Base-by-base conservation (phyloP, 2,113 vertebrate genomes). In the Lepus timidus region DNA sequence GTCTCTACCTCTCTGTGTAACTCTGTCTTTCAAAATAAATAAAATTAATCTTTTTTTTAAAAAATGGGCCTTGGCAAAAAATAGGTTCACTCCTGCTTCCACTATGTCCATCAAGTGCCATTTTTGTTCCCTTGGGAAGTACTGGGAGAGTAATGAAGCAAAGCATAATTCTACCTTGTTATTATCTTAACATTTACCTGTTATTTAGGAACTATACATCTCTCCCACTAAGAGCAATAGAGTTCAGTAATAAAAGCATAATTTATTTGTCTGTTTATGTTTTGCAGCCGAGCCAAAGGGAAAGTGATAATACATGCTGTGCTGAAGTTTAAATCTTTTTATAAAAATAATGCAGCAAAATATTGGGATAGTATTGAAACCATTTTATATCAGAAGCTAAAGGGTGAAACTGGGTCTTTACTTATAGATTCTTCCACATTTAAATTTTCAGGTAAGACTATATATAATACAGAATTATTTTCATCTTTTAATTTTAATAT, bases 251-350 rank as follows among this genome's bases (percentile, higher is more conserved):
- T 36, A 78, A 96, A 90, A 79, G 27, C 4, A 49, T 36, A 84
- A 90, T 95, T 78, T 81, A 78, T 85, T 88, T 93, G 19, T 85
- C 67, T 94, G 29, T 96, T 96, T 97, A 13, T 2, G 95, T 98
- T 97, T 97, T 98, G 39, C 89, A 98, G 98, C 94, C 96, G 85
- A 87, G 91, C 96, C 85, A 73, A 94, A 73, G 97, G 96, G 16
- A 98, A 98, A 88, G 97, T 98, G 55, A 51, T 96, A 52, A 95
- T 98, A 94, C 97, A 98, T 36, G 80, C 89, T 93, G 96, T 98
- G 88, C 97, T 98, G 90, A 98, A 98, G 11, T 98, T 98, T 97
- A 97, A 95, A 87, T 97, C 97, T 90, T 98, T 83, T 81, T 71
- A 93, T 87, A 96, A 84, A 96, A 98, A 98, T 95, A 96, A 94